Evolutionary conservation across 2,797 vertebrate genomes (phyloP).

Genomic region (Macrochelys suwanniensis): DNA sequence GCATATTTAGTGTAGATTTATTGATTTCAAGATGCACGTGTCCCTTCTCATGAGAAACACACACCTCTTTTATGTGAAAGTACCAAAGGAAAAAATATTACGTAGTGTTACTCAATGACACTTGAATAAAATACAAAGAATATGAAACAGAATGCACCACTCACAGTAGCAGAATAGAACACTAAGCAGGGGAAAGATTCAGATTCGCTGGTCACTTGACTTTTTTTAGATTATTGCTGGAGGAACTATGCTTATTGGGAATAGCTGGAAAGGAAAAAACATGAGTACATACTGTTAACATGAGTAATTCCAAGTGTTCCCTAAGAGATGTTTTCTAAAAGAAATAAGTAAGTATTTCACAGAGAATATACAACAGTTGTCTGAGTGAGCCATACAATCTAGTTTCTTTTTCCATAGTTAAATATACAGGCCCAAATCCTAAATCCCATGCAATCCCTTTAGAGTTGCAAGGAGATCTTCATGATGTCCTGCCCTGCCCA

Average conservation of each 20-base stretch:
- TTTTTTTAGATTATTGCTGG: not conserved
- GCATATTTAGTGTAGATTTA: slow-evolving; percentile 16
- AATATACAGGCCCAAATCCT: not conserved
- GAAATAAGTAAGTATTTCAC: not conserved
- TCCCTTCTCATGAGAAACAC: not conserved
- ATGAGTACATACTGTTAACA: not conserved
- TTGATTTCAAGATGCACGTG: not conserved
- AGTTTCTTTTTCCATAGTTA: not conserved
- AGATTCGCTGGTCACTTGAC: not conserved
- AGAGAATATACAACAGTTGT: not conserved
- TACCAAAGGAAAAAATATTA: not conserved
- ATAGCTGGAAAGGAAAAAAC: not conserved
- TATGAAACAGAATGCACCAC: not conserved
- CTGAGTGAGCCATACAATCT: not conserved
- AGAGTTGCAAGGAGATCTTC: not conserved
- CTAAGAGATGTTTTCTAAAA: not conserved
- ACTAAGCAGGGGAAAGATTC: not conserved
- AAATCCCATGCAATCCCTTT: not conserved
- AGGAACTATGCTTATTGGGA: not conserved
- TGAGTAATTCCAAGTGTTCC: not conserved
- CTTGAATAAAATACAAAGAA: not conserved
- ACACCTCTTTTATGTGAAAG: not conserved
- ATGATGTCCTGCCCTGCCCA: not conserved
- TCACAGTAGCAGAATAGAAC: not conserved
- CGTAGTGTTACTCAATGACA: not conserved